Base-by-base conservation (phyloP, 2,888 invertebrate genomes). In the Aspidiotus destructor region DNA sequence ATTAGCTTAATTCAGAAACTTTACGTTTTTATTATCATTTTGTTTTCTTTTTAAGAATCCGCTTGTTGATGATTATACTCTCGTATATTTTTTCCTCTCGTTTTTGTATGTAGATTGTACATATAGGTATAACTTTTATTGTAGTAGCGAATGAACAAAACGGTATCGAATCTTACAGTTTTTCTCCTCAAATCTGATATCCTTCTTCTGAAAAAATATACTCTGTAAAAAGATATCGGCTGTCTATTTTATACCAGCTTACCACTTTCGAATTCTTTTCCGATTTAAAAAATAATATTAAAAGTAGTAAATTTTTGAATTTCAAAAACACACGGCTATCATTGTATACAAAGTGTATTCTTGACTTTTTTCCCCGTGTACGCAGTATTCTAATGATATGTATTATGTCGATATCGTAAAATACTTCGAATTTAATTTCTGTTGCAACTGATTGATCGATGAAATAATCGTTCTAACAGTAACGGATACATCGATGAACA, bases 161-260 rank as follows among this genome's bases (percentile, higher is more conserved):
- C 28, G 28, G 28, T 28, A 28, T 28, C 28, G 28, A 28, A 28
- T 28, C 28, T 28, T 28, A 28, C 28, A 28, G 28, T 28, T 28
- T 28, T 28, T 28, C 28, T 28, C 28, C 28, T 28, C 28, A 28
- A 28, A 1, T 28, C 28, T 28, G 28, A 28, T 28, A 28, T 28
- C 28, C 28, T 28, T 28, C 28, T 28, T 28, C 5, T 28, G 28
- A 28, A 28, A 28, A 28, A 28, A 28, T 28, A 5, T 28, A 28
- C 5, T 28, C 28, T 28, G 28, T 28, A 28, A 48, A 48, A 2
- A 48, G 48, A 48, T n/a, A 48, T 48, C n/a, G 48, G 48, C 48
- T 48, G 48, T 48, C 48, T 48, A 48, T 48, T 48, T 48, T 48
- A 48, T 48, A 48, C 48, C n/a, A n/a, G 48, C 48, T 48, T 48